A percentile compares a stretch with the other conserved stretches of the same genome.
These are phyloP conservation scores for Lycocerus yunnanus DNA, from an alignment of 2,888 invertebrate species.

Conservation along the genomic window DNA sequence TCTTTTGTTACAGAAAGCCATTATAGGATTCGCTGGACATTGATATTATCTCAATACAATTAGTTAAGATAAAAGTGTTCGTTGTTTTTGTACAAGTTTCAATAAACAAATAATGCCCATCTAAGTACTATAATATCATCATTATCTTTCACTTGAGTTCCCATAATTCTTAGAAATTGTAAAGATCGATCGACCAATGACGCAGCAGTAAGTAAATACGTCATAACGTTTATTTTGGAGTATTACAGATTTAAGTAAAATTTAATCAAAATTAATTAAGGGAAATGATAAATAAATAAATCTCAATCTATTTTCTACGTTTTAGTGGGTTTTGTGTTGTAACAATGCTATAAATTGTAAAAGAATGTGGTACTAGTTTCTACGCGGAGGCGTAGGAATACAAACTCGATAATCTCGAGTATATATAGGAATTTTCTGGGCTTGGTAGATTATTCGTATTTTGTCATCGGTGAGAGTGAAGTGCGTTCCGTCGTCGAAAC, in stretches of 20 bases:
- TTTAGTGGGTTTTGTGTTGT: neutral
- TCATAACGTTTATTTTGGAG: neutral
- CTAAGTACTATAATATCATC: too few species aligned
- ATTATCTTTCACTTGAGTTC: too few species aligned
- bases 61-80: neutral
- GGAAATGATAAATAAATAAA: neutral
- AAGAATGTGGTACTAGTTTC: neutral
- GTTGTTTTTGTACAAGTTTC: neutral
- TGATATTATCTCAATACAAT: slow-evolving; percentile 12
- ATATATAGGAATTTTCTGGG: neutral
- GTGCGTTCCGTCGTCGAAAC: neutral
- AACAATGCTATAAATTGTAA: neutral
- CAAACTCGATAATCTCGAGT: neutral
- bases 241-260: neutral
- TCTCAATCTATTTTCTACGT: neutral
- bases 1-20: slow-evolving; percentile 59
- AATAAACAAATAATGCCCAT: too few species aligned
- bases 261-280: neutral
- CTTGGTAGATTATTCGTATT: neutral
- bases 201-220: neutral
- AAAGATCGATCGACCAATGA: neutral
- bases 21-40: slow-evolving; percentile 60
- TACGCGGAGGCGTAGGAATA: neutral
- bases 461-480: neutral
- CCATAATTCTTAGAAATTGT: neutral